These are phyloP conservation scores for Istiophorus platypterus DNA, from an alignment of 2,113 vertebrate genomes.

Conservation along the genomic window DNA sequence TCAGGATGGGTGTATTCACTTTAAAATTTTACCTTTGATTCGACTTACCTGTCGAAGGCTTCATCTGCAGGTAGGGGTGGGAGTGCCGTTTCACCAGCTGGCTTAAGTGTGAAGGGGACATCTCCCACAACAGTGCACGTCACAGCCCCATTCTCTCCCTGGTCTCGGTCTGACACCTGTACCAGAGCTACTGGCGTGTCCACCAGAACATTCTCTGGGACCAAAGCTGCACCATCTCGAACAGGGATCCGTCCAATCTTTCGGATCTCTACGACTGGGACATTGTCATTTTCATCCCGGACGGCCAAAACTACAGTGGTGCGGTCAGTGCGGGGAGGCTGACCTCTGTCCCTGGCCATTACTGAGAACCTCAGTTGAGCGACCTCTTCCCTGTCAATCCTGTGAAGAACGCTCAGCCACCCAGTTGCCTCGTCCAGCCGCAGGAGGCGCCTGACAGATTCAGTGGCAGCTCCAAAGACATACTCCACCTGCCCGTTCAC, in stretches of 20 bases:
- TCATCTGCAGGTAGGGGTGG: constrained; percentile 84
- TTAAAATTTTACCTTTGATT: constrained; percentile 9
- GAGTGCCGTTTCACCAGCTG: constrained; percentile 87
- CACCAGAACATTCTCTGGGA: constrained; percentile 94
- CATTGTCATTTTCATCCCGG: constrained; percentile 96
- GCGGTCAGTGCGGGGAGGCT: constrained; percentile 93
- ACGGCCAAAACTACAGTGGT: constrained; percentile 93
- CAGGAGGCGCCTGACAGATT: constrained; percentile 91
- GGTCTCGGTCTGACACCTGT: constrained; percentile 95
- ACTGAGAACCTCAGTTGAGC: constrained; percentile 93
- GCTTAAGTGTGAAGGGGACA: constrained; percentile 96
- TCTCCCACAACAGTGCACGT: constrained; percentile 97
- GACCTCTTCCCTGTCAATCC: constrained; percentile 95
- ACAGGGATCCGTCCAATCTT: constrained; percentile 96
- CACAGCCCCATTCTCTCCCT: constrained; percentile 96
- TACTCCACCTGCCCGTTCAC: constrained; percentile 98
- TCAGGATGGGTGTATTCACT: neutral
- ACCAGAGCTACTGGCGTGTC: constrained; percentile 96
- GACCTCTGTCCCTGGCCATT: constrained; percentile 92
- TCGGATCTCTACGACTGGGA: constrained; percentile 94
- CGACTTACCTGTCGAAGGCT: constrained; percentile 89
- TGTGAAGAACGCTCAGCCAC: constrained; percentile 95
- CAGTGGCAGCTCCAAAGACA: constrained; percentile 93
- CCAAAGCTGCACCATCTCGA: constrained; percentile 91
- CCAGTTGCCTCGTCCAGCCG: constrained; percentile 93